Percentiles rank a stretch among this genome's conserved stretches.
These are phyloP conservation scores for Hyphantria cunea DNA, from an alignment of 1,140 invertebrate genomes.

Conservation along the genomic window DNA sequence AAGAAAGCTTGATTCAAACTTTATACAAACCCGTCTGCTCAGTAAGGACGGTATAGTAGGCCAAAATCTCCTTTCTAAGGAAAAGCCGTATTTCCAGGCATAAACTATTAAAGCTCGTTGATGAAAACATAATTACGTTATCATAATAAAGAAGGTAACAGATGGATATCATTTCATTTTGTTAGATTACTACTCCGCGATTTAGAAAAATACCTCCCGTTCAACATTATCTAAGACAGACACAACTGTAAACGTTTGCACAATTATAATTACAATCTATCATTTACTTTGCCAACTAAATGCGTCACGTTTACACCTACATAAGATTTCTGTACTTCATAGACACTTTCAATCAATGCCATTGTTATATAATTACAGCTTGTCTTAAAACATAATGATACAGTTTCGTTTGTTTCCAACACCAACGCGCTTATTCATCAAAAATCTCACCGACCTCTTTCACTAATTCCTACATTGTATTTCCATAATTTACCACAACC, in stretches of 20 bases:
- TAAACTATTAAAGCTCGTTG: too few relatives aligned
- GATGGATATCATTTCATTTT: too few relatives aligned
- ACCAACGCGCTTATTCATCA: conserved; percentile 36
- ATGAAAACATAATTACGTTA: too few relatives aligned
- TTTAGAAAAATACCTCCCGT: too few relatives aligned
- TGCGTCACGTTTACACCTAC: conserved; percentile 31
- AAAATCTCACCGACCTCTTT: conserved; percentile 23
- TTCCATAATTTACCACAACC: conserved; percentile 42
- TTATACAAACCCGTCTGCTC: too few relatives aligned
- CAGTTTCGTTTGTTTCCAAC: conserved; percentile 37
- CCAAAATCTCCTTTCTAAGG: too few relatives aligned
- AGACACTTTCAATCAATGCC: conserved; percentile 43
- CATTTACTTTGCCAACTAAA: conserved; percentile 19
- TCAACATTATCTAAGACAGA: conserved; percentile 10
- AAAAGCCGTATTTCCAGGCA: too few relatives aligned
- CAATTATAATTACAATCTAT: conserved; percentile 24
- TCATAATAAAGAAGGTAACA: too few relatives aligned
- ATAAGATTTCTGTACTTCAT: conserved; percentile 33
- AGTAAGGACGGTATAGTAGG: too few relatives aligned
- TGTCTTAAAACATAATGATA: conserved; percentile 40
- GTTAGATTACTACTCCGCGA: too few relatives aligned
- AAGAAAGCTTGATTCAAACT: too few relatives aligned
- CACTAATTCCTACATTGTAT: conserved; percentile 24
- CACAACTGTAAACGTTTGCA: conserved; percentile 15
- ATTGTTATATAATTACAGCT: conserved; percentile 59